A percentile compares a stretch with the other conserved stretches of the same genome.
These are phyloP conservation scores for Ficedula albicollis DNA, from an alignment of 2,797 vertebrate genomes.

Conservation along the genomic window DNA sequence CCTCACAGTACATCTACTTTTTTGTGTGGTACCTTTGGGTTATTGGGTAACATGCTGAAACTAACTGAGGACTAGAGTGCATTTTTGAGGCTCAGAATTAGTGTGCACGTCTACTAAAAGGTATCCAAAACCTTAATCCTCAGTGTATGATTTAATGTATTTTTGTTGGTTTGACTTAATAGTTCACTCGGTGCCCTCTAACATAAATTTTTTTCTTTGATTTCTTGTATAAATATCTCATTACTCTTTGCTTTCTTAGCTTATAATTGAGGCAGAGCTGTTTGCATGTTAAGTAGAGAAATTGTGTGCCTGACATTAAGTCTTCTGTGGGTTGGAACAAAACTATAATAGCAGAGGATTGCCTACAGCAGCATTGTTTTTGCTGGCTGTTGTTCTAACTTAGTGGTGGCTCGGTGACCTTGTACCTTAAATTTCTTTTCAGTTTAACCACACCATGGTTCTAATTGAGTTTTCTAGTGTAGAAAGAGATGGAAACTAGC, in stretches of 20 bases:
- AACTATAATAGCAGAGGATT: slow-evolving; percentile 10
- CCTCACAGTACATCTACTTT: not conserved
- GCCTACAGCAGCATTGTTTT: slow-evolving; percentile 58
- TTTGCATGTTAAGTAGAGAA: slow-evolving; percentile 50
- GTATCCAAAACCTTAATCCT: not conserved
- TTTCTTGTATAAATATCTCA: not conserved
- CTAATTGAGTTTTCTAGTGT: slow-evolving; percentile 14
- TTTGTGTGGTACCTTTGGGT: not conserved
- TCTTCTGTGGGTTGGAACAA: slow-evolving; percentile 30
- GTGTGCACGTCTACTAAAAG: not conserved
- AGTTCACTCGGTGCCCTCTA: not conserved
- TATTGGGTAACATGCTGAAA: not conserved
- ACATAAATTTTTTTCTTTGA: not conserved
- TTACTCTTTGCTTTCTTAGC: slow-evolving; percentile 22
- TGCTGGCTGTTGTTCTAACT: slow-evolving; percentile 35
- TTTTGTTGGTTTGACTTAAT: not conserved
- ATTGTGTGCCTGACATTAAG: not conserved
- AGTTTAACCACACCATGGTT: not conserved
- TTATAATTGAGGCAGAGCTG: slow-evolving; percentile 16
- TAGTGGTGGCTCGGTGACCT: slow-evolving; percentile 55
- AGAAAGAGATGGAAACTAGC: slow-evolving; percentile 30
- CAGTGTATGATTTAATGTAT: not conserved
- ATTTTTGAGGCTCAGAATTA: not conserved
- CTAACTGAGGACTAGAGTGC: not conserved
- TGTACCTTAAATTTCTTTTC: slow-evolving; percentile 46